Evolutionary conservation across 1,140 invertebrate species (phyloP).

Genomic region (Lasioglossum albipes): DNA sequence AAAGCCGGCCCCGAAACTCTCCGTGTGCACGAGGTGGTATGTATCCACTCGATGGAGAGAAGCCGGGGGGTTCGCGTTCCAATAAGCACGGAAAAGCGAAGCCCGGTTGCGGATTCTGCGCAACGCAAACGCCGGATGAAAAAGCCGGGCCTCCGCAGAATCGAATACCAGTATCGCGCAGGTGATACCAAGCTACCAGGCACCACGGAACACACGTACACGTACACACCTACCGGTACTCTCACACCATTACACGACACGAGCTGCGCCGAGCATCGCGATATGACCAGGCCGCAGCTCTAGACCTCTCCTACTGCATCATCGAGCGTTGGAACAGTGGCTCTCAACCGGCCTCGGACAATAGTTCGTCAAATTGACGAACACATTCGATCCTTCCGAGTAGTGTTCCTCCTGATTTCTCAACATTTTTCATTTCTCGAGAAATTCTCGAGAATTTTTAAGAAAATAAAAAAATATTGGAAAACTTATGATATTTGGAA

Average conservation of each 20-base stretch:
- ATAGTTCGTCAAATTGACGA: no score
- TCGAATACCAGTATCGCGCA: constrained; percentile 1
- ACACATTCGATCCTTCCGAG: no score
- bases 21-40: no score
- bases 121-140: not conserved
- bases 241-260: not conserved
- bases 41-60: no score
- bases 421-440: no score
- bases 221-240: no score
- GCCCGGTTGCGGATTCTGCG: not conserved
- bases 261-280: not conserved
- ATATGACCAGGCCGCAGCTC: not conserved
- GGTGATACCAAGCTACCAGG: not conserved
- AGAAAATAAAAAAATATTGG: no score
- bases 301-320: constrained; percentile 1
- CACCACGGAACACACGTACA: not conserved
- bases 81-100: constrained; percentile 2
- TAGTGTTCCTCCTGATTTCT: no score
- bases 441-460: no score
- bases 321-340: not conserved
- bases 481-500: no score
- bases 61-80: not conserved
- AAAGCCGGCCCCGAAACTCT: no score
- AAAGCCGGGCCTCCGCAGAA: not conserved
- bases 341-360: not conserved